Evolutionary conservation across 1,140 invertebrate species (phyloP), one percentile per base, ranked within the genome.

Genomic region (Phymorhynchus buccinoides): DNA sequence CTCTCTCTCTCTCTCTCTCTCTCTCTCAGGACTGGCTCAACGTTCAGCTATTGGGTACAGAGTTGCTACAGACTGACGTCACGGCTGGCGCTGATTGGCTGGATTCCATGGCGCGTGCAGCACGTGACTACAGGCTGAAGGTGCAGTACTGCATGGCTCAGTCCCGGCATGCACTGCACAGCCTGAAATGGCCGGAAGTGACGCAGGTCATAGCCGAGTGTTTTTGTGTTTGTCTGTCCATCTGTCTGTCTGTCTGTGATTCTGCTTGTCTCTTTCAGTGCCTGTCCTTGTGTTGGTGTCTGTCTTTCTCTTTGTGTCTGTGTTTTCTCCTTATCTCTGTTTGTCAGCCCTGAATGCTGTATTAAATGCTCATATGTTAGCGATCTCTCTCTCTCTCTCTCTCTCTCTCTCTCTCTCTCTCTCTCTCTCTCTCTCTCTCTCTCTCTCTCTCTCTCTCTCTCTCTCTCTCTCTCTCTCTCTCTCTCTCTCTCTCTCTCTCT

Each of bases 71-170:
- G 52, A 56, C 52, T 27, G 27, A 27, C 27, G 12, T 56, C 12
- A 56, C 52, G 27, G 52, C 52, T 12, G 52, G 52, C 52, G 27
- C 12, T 56, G 52, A 56, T 56, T 91, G 90, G 90, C 84, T 91
- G 22, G 83, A 44, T 18, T 83, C 87, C 41, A 91, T 91, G 90
- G 89, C 87, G 30, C 48, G 80, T 27, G 90, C 86, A 2, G 90
- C 89, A 1, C 75, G 81, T n/a, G 85, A 84, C 27, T 79, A 82
- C 35, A 87, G 85, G 2, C 32, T 90, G 16, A 88, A 87, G 2
- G 89, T 90, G n/a, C 90, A 90, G 85, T 90, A 90, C 37, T 90
- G 90, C 82, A 90, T 89, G 88, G 52, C 90, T n/a, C 71, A 86
- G 14, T 86, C 89, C 37, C 83, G 88, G 1, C 86, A 89, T 80